Conservation (phyloP, 2,113 vertebrate species). For the Meriones unguiculatus region DNA sequence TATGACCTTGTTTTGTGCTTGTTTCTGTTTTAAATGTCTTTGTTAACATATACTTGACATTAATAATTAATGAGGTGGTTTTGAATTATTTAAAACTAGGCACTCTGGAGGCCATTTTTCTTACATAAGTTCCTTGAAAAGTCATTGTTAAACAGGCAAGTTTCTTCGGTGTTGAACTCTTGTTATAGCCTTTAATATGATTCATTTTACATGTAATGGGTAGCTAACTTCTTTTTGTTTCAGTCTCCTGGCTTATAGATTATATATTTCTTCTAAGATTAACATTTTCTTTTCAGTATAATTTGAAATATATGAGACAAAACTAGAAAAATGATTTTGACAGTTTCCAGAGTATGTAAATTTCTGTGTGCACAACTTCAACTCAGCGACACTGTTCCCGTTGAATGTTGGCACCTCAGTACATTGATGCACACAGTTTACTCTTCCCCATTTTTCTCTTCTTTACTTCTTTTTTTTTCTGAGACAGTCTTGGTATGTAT, state of each 20-base stretch:
- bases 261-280: background rate
- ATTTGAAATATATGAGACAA: background rate
- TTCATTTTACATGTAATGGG: background rate
- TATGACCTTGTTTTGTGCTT: background rate
- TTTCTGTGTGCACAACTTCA: background rate
- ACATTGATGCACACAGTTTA: too few relatives aligned
- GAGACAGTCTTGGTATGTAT: too few relatives aligned
- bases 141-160: background rate
- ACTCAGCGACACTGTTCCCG: too few relatives aligned
- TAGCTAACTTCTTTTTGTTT: background rate
- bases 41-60: background rate
- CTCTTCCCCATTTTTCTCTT: background rate
- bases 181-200: background rate
- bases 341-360: background rate
- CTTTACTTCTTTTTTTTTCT: background rate
- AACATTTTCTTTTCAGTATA: background rate
- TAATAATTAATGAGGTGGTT: background rate
- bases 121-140: background rate
- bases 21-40: background rate
- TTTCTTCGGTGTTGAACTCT: background rate
- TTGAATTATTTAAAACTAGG: conserved; percentile 5
- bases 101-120: background rate
- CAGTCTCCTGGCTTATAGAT: background rate
- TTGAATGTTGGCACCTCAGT: background rate
- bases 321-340: background rate